These are phyloP conservation scores for Rhadina sibilatrix DNA, from an alignment of 2,113 vertebrate species.

Conservation along the genomic window DNA sequence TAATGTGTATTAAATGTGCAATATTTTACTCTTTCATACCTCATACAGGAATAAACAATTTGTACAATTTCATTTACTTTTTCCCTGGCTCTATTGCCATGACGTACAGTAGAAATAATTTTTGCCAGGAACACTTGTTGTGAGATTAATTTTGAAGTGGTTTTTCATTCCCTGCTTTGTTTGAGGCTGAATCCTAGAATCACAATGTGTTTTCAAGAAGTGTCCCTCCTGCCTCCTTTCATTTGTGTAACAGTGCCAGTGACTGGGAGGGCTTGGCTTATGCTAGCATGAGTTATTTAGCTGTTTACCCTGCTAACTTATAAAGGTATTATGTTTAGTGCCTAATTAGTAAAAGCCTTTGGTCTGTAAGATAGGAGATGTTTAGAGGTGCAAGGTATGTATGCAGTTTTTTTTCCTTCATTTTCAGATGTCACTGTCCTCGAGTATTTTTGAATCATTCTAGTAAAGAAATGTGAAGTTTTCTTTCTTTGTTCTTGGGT, in stretches of 20 bases:
- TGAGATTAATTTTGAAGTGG: background rate
- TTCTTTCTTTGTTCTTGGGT: fast-evolving
- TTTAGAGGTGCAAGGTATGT: background rate
- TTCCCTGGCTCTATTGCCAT: background rate
- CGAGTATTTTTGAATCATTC: background rate
- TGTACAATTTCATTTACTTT: background rate
- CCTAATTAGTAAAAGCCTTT: background rate
- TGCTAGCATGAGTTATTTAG: background rate
- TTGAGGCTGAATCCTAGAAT: background rate
- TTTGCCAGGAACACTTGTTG: background rate
- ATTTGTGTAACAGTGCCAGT: background rate
- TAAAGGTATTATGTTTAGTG: background rate
- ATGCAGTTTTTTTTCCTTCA: background rate
- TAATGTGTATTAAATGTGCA: background rate
- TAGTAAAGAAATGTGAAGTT: background rate
- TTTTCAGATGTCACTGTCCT: background rate
- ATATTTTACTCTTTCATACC: background rate
- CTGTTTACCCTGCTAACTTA: background rate
- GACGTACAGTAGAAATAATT: background rate
- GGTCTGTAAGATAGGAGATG: background rate
- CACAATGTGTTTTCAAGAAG: background rate
- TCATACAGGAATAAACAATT: background rate
- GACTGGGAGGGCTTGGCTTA: background rate
- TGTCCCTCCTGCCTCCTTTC: background rate
- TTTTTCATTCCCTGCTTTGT: background rate